A percentile compares a stretch with the other conserved stretches of the same genome.
These are phyloP conservation scores for Cataglyphis livida DNA, from an alignment of 2,888 invertebrate genomes.

Conservation along the genomic window DNA sequence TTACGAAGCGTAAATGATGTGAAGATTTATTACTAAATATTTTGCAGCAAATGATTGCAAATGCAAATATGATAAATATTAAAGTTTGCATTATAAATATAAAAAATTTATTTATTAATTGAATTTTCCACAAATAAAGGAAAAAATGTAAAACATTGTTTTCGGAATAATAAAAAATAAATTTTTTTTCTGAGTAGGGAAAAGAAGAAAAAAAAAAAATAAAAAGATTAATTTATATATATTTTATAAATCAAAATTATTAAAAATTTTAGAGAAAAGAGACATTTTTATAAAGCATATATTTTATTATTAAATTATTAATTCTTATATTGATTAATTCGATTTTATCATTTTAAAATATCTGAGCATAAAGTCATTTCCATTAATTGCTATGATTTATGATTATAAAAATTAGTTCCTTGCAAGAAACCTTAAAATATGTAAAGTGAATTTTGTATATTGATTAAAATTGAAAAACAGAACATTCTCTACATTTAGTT, in stretches of 20 bases:
- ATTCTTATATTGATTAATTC: not conserved
- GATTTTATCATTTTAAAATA: not conserved
- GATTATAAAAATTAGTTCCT: not conserved
- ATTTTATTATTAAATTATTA: conserved; percentile 6
- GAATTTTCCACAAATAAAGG: not conserved
- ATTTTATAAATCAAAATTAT: not conserved
- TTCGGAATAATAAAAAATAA: not conserved
- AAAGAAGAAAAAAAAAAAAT: not conserved
- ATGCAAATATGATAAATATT: not conserved
- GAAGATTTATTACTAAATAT: not conserved
- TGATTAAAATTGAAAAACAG: conserved; percentile 23
- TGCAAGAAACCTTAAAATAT: not conserved
- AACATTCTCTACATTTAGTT: conserved; percentile 17
- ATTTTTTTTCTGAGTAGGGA: not conserved
- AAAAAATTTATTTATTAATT: not conserved
- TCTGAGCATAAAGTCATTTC: not conserved
- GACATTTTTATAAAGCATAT: not conserved
- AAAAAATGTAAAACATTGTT: not conserved
- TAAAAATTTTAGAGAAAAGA: not conserved
- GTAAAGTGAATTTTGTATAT: conserved; percentile 11
- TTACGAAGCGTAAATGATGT: not conserved
- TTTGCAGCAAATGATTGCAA: not conserved
- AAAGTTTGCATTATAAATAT: not conserved
- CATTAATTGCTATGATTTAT: not conserved
- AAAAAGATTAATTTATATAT: conserved; percentile 12